Conservation (phyloP, 1,140 invertebrate species). For the Mesaphorura yosii region DNA sequence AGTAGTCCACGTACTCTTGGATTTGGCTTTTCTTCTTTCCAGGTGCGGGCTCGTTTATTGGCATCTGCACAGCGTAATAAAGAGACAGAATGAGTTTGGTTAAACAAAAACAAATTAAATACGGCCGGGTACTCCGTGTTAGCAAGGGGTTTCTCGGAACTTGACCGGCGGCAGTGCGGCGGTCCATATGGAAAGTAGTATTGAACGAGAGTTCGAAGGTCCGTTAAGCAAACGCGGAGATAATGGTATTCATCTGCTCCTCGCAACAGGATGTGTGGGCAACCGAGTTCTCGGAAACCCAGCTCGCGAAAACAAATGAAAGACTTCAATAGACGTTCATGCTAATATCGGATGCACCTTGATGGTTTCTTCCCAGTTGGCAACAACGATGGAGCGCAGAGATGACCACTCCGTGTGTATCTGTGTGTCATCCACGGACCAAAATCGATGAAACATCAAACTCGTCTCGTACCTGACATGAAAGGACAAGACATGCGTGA, state of each 20-base stretch:
- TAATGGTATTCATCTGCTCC: too few relatives aligned
- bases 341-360: too few relatives aligned
- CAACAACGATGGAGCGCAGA: slow-evolving; percentile 89
- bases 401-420: slow-evolving; percentile 94
- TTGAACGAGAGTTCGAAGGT: too few relatives aligned
- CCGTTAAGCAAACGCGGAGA: too few relatives aligned
- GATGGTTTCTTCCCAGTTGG: slow-evolving; percentile 94
- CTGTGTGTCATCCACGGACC: slow-evolving; percentile 96
- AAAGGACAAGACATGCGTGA: background rate
- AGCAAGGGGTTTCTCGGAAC: too few relatives aligned
- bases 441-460: slow-evolving; percentile 93
- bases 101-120: too few relatives aligned
- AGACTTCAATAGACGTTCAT: too few relatives aligned
- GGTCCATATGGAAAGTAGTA: too few relatives aligned
- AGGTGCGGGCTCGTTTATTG: slow-evolving; percentile 94
- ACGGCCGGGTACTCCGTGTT: too few relatives aligned
- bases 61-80: slow-evolving; percentile 50
- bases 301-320: too few relatives aligned
- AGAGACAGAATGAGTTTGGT: background rate
- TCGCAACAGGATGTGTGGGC: too few relatives aligned
- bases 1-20: slow-evolving; percentile 96
- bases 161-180: too few relatives aligned
- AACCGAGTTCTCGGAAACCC: background rate
- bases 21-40: slow-evolving; percentile 96
- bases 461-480: slow-evolving; percentile 69